Base-by-base conservation (phyloP, 2,797 vertebrate genomes). In the Lophius americanus region DNA sequence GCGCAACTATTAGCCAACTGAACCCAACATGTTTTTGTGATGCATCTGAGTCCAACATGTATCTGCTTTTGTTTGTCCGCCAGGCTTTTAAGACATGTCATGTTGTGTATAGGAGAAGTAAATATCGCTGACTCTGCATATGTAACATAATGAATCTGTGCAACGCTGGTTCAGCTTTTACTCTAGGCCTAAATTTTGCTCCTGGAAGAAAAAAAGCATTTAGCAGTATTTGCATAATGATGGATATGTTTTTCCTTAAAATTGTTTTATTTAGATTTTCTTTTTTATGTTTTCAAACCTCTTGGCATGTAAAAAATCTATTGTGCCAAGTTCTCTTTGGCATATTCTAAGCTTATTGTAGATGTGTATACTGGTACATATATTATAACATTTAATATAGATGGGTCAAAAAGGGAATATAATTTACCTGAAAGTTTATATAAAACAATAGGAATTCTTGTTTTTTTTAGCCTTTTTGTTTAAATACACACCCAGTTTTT, bases 171-270 rank as follows among this genome's bases (percentile, higher is more conserved):
- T 81, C 53, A 85, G 81, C 86, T 89, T 82, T 85, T 56, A 81
- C 64, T 89, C 74, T 76, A 72, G 75, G 73, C 57, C 54, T 75
- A 64, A 57, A 46, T 77, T 60, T 39, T 74, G 51, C 67, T 54
- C 77, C 60, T 56, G 23, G 51, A 78, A 67, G 62, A 47, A 77
- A 46, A 69, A 23, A 72, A 75, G 59, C 66, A 69, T 79, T 82
- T 59, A 60, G 82, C 85, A 92, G 90, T 91, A 92, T 93, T 92
- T 89, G 71, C 67, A 63, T 69, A 68, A 74, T 61, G 36, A 86
- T 68, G 9, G 48, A 74, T 49, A 42, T 54, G 46, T 36, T 70
- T 79, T 73, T 76, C 57, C 52, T 44, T 51, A 11, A 76, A 69
- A 78, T 56, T 76, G 53, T 84, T 79, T 78, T 57, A 33, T 55